Conservation (phyloP, 2,888 invertebrate genomes). For the Linnaemya tessellans region DNA sequence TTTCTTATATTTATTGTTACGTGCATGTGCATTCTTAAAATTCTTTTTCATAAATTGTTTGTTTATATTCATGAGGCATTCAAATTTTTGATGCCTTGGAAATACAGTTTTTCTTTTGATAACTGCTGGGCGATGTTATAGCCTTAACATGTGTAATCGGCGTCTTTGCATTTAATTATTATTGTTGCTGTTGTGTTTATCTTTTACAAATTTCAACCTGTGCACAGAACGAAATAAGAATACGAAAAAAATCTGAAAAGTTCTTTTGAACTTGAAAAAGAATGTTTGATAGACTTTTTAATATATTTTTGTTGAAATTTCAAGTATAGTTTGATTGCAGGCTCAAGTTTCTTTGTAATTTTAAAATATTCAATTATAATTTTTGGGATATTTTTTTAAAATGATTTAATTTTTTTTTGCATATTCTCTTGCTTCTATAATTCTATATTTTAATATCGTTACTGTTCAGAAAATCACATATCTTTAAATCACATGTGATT, state of each 20-base stretch:
- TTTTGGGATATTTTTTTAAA: no score
- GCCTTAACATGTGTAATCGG: conserved; percentile 52
- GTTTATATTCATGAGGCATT: conserved; percentile 38
- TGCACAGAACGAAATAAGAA: neutral
- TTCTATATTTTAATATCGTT: no score
- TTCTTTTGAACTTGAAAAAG: neutral
- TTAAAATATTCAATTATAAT: no score
- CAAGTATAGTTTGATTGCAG: no score
- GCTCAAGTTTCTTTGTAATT: no score
- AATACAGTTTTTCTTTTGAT: conserved; percentile 7
- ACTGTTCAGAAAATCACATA: no score
- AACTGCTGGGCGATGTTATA: conserved; percentile 17
- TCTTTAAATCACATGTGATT: no score
- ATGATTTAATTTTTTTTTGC: no score
- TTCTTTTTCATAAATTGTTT: neutral
- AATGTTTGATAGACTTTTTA: neutral
- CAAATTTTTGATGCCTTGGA: neutral
- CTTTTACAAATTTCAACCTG: conserved; percentile 18
- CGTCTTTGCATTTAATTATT: conserved; percentile 32
- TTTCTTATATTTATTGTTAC: neutral
- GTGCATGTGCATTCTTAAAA: neutral
- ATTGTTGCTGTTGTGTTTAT: conserved; percentile 9
- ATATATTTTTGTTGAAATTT: neutral
- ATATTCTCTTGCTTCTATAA: no score
- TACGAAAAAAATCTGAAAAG: conserved; percentile 1